Evolutionary conservation across 1,140 invertebrate species (phyloP), one percentile per base, ranked within the genome.

Genomic region (Scaptomyza graminum): DNA sequence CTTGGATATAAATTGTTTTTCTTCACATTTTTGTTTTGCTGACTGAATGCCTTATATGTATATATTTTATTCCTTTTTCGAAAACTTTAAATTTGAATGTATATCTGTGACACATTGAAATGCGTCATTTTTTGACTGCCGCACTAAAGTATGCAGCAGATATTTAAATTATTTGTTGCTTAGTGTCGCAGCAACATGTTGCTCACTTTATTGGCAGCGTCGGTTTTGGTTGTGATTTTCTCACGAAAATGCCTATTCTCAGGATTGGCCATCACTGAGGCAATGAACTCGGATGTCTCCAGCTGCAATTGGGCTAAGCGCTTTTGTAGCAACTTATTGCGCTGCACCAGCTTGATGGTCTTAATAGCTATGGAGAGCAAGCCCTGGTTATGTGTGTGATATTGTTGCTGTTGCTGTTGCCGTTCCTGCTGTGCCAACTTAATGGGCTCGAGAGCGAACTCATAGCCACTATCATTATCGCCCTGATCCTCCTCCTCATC

Each of bases 251-350:
- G 79, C 9, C 76, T 70, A 59, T 91, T 91, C 56, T 91, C 90
- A 5, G 90, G 90, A 79, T 91, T 91, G 25, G 84, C 77, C 75
- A 91, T 41, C 18, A 91, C 88, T 28, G 90, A 91, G 59, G 90
- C 74, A 51, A 91, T 90, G 39, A 91, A 91, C 65, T 87, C 74
- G 6, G 80, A 87, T 2, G 90, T 91, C 64, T 91, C 90, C 41
- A 84, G 41, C 56, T 91, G 90, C 54, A 91, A 46, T 31, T 91
- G 76, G 0, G 79, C 61, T 39, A 91, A 34, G 31, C 90, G 85
- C 52, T 79, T 73, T 39, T 91, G 90, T 37, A 91, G 55, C 51
- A 91, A 37, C 52, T 84, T 85, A 49, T 91, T 91, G n/a, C 90
- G 87, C 52, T 90, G 87, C 74, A 91, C 84, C 63, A 91, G 57